Conservation (phyloP, 2,888 invertebrate genomes). For the Parasteatoda lunata region DNA sequence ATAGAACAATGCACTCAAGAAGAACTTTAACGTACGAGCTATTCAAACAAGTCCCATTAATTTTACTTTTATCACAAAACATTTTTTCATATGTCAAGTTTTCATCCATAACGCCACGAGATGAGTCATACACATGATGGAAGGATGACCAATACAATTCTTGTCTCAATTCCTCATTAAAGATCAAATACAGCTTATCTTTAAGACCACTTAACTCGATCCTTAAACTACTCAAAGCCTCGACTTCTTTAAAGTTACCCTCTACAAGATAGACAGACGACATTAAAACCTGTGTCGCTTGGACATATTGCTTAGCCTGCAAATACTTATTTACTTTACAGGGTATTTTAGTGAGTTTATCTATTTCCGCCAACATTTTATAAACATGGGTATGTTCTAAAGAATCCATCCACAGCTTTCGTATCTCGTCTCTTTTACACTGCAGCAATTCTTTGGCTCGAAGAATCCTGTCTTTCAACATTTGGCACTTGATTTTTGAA, state of each 20-base stretch:
- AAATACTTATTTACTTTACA: constrained; percentile 15
- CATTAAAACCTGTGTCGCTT: constrained; percentile 40
- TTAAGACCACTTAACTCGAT: constrained; percentile 24
- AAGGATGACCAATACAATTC: constrained; percentile 43
- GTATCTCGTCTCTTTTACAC: constrained; percentile 92
- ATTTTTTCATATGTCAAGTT: constrained; percentile 27
- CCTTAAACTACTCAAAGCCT: constrained; percentile 39
- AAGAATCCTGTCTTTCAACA: constrained; percentile 27
- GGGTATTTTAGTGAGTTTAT: constrained; percentile 73
- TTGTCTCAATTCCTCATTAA: constrained; percentile 40
- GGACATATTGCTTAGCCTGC: constrained; percentile 19
- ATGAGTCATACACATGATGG: constrained; percentile 15
- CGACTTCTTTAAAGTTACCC: constrained; percentile 10
- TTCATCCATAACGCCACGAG: neutral
- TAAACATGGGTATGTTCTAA: constrained; percentile 94
- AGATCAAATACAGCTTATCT: constrained; percentile 37
- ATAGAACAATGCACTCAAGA: constrained; percentile 28
- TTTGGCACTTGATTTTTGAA: constrained; percentile 34
- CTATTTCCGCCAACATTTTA: constrained; percentile 92
- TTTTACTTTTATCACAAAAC: constrained; percentile 4
- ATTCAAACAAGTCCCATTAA: constrained; percentile 25
- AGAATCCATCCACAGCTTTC: constrained; percentile 94
- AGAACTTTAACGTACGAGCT: constrained; percentile 10
- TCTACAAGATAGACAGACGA: constrained; percentile 22
- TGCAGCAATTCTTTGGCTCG: constrained; percentile 86